phyloP scores from a whole-genome alignment of 2,888 invertebrate species.

The Clostera curtula region DNA sequence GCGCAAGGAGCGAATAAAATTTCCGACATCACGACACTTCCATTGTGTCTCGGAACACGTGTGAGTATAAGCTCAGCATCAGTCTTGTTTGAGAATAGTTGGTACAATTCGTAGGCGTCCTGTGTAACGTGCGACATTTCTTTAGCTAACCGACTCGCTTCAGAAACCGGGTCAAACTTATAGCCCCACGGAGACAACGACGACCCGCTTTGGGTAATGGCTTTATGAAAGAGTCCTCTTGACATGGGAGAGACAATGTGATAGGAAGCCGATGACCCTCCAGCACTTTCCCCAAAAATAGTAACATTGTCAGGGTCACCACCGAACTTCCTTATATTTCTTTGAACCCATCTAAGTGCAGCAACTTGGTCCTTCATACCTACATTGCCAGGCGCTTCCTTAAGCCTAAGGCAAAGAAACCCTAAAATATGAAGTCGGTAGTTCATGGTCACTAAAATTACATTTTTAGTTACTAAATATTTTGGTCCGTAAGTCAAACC shows the following conservation, averaged over 20 bases:
- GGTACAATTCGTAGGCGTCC: constrained; percentile 41
- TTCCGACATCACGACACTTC: constrained; percentile 39
- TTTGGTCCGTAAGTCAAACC: constrained; percentile 45
- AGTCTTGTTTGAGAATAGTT: constrained; percentile 40
- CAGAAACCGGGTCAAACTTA: constrained; percentile 44
- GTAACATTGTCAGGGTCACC: constrained; percentile 52
- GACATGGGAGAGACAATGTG: constrained; percentile 54
- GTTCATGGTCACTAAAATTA: constrained; percentile 52
- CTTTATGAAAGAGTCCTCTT: constrained; percentile 53
- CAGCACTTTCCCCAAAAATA: constrained; percentile 59
- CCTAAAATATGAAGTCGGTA: constrained; percentile 58
- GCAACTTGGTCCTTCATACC: constrained; percentile 56
- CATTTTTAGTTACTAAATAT: constrained; percentile 42
- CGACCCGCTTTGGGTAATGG: constrained; percentile 56
- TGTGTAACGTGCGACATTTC: constrained; percentile 38
- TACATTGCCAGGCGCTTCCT: constrained; percentile 56
- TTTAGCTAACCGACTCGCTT: constrained; percentile 47
- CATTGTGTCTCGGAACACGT: constrained; percentile 41
- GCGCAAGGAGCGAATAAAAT: constrained; percentile 46
- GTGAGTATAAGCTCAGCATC: constrained; percentile 42
- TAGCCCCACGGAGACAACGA: constrained; percentile 44
- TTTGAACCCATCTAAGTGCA: constrained; percentile 48
- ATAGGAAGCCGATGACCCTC: constrained; percentile 46
- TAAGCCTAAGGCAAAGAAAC: constrained; percentile 45
- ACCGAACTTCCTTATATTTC: constrained; percentile 46